Evolutionary conservation across 2,888 invertebrate genomes (phyloP).

Genomic region (Sclerodermus sp.): DNA sequence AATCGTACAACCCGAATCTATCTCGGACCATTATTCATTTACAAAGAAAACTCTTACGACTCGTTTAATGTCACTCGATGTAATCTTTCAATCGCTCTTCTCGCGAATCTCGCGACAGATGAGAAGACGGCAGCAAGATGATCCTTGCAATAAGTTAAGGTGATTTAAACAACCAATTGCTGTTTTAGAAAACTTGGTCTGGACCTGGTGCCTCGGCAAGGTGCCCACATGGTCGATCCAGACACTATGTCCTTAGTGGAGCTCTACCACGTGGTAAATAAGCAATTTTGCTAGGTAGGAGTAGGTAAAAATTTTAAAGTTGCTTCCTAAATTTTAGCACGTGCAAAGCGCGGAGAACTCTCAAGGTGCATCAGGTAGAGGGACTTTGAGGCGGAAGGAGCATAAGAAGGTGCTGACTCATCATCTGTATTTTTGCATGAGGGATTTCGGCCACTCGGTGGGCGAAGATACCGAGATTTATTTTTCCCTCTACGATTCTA

Average conservation of each 20-base stretch:
- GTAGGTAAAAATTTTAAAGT: neutral
- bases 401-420: conserved; percentile 68
- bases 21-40: no score
- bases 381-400: conserved; percentile 63
- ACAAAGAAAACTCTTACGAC: no score
- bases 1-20: conserved; percentile 1
- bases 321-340: conserved; percentile 53
- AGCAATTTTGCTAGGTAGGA: neutral
- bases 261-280: conserved; percentile 81
- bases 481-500: conserved; percentile 83
- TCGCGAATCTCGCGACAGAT: no score
- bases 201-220: conserved; percentile 88
- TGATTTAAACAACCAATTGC: no score
- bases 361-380: conserved; percentile 60
- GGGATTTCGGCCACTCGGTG: conserved; percentile 84
- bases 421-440: conserved; percentile 84
- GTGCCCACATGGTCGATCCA: conserved; percentile 87
- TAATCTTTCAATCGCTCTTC: no score
- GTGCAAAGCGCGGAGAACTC: conserved; percentile 62
- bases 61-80: no score
- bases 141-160: no score
- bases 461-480: conserved; percentile 86
- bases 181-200: conserved; percentile 79
- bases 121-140: no score
- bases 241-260: conserved; percentile 87